phyloP scores from a whole-genome alignment of 2,113 vertebrate species.

The Neodon shergylaensis region DNA sequence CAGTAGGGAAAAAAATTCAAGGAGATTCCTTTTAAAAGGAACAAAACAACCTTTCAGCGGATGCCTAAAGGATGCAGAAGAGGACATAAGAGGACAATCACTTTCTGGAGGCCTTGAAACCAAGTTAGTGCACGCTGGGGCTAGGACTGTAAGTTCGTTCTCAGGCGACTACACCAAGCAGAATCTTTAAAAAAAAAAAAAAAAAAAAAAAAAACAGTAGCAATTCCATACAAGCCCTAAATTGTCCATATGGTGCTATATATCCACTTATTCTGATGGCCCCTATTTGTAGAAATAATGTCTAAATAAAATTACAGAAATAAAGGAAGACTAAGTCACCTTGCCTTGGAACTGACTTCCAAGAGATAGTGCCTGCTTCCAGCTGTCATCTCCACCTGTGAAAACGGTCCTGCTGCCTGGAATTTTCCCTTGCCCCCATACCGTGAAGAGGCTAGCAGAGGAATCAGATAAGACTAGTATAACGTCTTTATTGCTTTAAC shows the following conservation, averaged over 20 bases:
- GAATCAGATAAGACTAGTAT: neutral
- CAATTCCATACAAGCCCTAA: neutral
- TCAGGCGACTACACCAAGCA: neutral
- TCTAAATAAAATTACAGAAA: neutral
- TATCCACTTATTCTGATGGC: neutral
- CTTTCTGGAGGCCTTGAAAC: neutral
- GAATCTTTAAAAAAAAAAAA: neutral
- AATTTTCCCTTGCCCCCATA: neutral
- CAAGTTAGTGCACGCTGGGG: neutral
- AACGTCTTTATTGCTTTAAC: neutral
- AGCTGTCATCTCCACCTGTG: too few species aligned
- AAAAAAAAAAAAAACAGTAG: too few species aligned
- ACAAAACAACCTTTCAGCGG: neutral
- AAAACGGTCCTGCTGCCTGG: neutral
- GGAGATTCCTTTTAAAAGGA: slow-evolving; percentile 41
- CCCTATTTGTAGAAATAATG: neutral
- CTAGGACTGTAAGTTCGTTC: neutral
- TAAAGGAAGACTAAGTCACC: neutral
- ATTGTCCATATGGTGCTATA: neutral
- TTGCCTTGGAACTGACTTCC: neutral
- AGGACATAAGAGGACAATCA: accelerated
- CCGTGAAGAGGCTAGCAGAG: neutral
- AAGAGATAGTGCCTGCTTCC: neutral
- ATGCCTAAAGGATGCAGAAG: neutral
- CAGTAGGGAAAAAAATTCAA: slow-evolving; percentile 56